Conservation (phyloP, 2,888 invertebrate genomes). For the Eristalinus sepulchralis region DNA sequence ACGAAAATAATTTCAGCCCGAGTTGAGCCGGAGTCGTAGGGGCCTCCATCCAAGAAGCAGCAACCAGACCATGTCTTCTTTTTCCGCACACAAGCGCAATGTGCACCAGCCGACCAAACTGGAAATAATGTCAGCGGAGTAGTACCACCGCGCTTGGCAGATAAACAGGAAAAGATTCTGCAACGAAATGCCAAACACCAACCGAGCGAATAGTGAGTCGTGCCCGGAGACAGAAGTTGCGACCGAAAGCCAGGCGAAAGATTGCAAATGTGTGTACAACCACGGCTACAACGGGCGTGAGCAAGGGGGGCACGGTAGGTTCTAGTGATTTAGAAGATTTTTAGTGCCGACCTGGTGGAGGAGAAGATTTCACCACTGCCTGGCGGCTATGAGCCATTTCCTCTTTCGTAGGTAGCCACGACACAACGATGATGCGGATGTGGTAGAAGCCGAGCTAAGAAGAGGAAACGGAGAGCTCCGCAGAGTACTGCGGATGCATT, state of each 20-base stretch:
- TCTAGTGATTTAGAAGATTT: slow-evolving; percentile 67
- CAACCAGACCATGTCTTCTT: slow-evolving; percentile 70
- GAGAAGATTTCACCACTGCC: slow-evolving; percentile 53
- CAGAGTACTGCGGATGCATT: slow-evolving; percentile 16
- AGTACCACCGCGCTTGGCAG: slow-evolving; percentile 44
- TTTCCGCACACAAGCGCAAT: slow-evolving; percentile 12
- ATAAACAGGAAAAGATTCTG: slow-evolving; percentile 72
- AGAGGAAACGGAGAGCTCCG: slow-evolving; percentile 27
- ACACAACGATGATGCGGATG: slow-evolving; percentile 50
- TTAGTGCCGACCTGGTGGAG: slow-evolving; percentile 36
- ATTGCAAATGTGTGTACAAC: slow-evolving; percentile 52
- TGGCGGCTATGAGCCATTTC: slow-evolving; percentile 59
- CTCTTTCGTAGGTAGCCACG: slow-evolving; percentile 61
- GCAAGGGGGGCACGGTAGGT: slow-evolving; percentile 1
- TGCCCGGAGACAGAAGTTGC: neutral
- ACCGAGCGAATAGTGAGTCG: slow-evolving; percentile 19
- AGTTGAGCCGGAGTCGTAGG: neutral
- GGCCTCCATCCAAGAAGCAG: slow-evolving; percentile 36
- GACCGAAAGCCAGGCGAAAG: slow-evolving; percentile 20
- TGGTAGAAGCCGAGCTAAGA: slow-evolving; percentile 23
- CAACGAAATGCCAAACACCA: slow-evolving; percentile 64
- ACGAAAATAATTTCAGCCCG: slow-evolving; percentile 47
- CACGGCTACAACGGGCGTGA: neutral
- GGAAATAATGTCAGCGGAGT: slow-evolving; percentile 71
- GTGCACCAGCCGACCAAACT: slow-evolving; percentile 52